Conservation (phyloP, 2,797 vertebrate species). For the Spondyliosoma cantharus region DNA sequence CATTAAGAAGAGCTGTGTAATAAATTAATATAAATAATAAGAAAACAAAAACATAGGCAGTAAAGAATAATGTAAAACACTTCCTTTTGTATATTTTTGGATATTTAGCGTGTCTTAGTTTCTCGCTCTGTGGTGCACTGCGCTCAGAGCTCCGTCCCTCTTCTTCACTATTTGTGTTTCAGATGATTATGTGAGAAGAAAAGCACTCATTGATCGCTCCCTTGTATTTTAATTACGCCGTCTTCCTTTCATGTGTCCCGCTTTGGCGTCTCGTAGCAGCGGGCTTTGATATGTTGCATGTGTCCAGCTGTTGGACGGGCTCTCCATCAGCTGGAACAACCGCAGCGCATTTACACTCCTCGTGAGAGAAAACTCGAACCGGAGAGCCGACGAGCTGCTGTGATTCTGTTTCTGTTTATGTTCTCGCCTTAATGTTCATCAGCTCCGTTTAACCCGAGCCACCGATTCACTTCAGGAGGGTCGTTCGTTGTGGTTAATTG, state of each 20-base stretch:
- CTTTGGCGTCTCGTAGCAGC: neutral
- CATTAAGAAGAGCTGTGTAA: too few species aligned
- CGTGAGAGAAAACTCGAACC: neutral
- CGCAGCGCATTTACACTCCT: neutral
- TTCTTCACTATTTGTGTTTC: neutral
- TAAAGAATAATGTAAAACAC: neutral
- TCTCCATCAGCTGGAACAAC: slow-evolving; percentile 9
- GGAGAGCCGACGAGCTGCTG: neutral
- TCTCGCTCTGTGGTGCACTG: neutral
- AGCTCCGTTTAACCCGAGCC: neutral
- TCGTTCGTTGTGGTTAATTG: slow-evolving; percentile 15
- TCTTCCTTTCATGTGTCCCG: neutral
- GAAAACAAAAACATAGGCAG: too few species aligned
- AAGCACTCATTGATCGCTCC: neutral
- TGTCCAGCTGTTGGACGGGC: neutral
- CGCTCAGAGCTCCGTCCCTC: neutral
- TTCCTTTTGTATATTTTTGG: neutral
- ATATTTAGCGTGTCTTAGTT: neutral
- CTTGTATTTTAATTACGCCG: neutral
- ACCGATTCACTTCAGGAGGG: neutral
- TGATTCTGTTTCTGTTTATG: neutral
- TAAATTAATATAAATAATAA: too few species aligned
- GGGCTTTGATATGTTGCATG: neutral
- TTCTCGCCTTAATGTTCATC: neutral
- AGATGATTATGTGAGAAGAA: neutral